These are phyloP conservation scores for Trialeurodes vaporariorum DNA, from an alignment of 1,140 invertebrate species.

Conservation along the genomic window DNA sequence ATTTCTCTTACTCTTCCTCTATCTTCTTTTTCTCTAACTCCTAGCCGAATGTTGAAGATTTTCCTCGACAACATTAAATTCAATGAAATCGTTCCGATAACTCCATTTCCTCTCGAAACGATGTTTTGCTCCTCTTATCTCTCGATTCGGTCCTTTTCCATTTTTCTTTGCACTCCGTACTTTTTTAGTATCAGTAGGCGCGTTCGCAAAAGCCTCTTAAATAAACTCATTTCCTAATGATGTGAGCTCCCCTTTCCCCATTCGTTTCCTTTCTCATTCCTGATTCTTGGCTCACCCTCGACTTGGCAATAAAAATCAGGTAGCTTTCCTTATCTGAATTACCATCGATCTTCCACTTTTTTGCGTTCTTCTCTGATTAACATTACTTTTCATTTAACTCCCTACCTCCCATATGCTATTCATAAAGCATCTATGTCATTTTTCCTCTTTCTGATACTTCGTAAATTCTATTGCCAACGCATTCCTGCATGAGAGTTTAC, in stretches of 20 bases:
- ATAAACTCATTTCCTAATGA: conserved; percentile 1
- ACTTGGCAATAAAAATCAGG: not conserved
- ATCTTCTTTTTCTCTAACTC: too few species aligned
- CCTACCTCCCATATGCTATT: too few species aligned
- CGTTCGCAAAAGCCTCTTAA: not conserved
- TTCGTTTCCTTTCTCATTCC: conserved; percentile 9
- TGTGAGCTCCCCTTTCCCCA: conserved; percentile 12
- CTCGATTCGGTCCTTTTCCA: not conserved
- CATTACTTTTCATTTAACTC: too few species aligned
- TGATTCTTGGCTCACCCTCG: not conserved
- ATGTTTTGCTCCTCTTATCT: not conserved
- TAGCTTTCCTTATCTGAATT: too few species aligned
- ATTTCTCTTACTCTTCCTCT: too few species aligned
- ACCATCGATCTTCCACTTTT: too few species aligned
- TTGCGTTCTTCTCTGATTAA: too few species aligned
- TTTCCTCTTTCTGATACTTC: too few species aligned
- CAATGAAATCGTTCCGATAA: not conserved
- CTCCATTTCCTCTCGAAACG: not conserved
- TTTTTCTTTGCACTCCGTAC: not conserved
- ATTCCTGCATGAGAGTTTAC: too few species aligned
- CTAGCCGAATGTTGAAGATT: too few species aligned
- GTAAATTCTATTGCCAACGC: too few species aligned
- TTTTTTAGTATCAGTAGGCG: not conserved
- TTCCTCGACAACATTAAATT: not conserved
- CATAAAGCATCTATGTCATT: too few species aligned